Evolutionary conservation across 2,113 vertebrate genomes (phyloP).

Genomic region (Bufo gargarizans): DNA sequence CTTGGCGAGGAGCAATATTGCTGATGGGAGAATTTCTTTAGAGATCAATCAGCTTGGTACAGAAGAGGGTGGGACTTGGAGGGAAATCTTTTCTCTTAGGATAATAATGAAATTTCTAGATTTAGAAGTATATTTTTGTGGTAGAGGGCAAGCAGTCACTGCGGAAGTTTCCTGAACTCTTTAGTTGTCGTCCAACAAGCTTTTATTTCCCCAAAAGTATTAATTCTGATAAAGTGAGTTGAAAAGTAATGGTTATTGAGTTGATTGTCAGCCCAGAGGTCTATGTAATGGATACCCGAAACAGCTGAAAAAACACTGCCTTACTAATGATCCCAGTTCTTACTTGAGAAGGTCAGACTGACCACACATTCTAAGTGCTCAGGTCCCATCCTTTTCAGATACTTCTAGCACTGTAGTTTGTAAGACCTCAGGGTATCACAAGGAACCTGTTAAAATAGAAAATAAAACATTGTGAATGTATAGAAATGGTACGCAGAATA

Average conservation of each 20-base stretch:
- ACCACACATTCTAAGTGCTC: neutral
- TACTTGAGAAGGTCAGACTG: neutral
- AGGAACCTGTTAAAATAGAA: neutral
- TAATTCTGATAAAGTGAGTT: conserved; percentile 64
- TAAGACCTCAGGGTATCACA: neutral
- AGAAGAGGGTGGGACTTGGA: conserved; percentile 24
- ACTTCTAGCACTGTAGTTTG: neutral
- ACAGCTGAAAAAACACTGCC: conserved; percentile 78
- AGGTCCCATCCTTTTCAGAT: neutral
- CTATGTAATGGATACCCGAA: conserved; percentile 69
- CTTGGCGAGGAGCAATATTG: conserved; percentile 42
- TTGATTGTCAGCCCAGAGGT: conserved; percentile 62
- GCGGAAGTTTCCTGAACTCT: neutral
- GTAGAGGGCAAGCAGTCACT: conserved; percentile 6
- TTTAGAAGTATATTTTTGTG: conserved; percentile 28
- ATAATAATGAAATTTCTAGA: conserved; percentile 22
- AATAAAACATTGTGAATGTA: neutral
- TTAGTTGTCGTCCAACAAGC: conserved; percentile 36
- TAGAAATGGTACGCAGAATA: neutral
- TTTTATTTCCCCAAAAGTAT: conserved; percentile 62
- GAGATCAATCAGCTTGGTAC: conserved; percentile 37
- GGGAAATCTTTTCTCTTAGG: conserved; percentile 18
- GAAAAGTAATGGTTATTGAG: conserved; percentile 61
- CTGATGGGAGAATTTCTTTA: conserved; percentile 45
- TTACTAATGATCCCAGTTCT: neutral